Base-by-base conservation (phyloP, 2,797 vertebrate genomes). In the Liparis tanakae region DNA sequence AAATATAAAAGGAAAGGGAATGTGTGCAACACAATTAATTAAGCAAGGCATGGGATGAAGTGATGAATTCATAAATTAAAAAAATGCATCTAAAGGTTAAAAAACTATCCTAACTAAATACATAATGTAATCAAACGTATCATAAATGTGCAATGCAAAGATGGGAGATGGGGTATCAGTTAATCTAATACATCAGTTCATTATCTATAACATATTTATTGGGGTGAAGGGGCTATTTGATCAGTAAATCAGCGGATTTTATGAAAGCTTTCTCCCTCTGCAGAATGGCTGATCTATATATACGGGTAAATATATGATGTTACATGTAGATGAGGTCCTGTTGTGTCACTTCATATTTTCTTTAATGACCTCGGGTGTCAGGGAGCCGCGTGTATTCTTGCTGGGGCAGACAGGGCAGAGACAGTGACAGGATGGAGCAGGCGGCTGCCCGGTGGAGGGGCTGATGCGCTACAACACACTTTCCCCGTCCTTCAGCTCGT, bases 401-500 rank as follows among this genome's bases (percentile, higher is more conserved):
- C 70, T 72, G 72, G 79, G 61, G 66, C 77, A 81, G 82, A 63
- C 71, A 63, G 82, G 65, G 80, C 36, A 30, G 69, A 64, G 41
- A 48, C 72, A 68, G 70, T 34, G 54, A 72, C 78, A 77, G 68
- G 78, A 83, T 83, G 82, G 81, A 89, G 85, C 75, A 70, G 74
- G 59, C 67, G 78, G 81, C 84, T 84, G 84, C 84, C 86, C 83
- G 86, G 83, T 74, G 84, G 83, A 88, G 80, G 80, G 68, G 80
- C 64, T 87, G 85, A 91, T 72, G 69, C 76, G 22, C 56, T 56
- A 60, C 88, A 77, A 76, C 86, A 81, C 7, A 85, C 89, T 89
- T 79, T 89, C 81, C 87, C 79, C 79, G 62, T 83, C 74, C 82
- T 72, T 70, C 80, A 80, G 86, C 85, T 79, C 88, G 80, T 60